A percentile compares a stretch with the other conserved stretches of the same genome.
phyloP scores from a whole-genome alignment of 2,113 vertebrate genomes.

The Athene cunicularia region DNA sequence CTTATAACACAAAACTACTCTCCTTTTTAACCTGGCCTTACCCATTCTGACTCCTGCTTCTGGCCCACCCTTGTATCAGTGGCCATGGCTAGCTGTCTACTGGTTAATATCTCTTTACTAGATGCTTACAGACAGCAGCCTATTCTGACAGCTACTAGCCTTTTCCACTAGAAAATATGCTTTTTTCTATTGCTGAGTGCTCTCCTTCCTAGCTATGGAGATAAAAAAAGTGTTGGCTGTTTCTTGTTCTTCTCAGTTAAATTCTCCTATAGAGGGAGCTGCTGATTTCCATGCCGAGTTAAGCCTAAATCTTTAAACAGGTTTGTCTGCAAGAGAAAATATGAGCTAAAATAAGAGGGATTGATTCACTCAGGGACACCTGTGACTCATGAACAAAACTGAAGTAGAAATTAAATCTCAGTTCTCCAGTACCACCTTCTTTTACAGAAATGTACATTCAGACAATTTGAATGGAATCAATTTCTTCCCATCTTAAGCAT shows the following conservation, averaged over 20 bases:
- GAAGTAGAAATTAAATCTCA: background rate
- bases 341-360: background rate
- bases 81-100: background rate
- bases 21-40: background rate
- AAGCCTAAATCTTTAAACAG: background rate
- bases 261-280: background rate
- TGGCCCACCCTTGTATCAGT: background rate
- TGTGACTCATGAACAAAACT: background rate
- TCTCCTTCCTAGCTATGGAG: background rate
- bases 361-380: background rate
- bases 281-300: background rate
- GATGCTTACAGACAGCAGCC: background rate
- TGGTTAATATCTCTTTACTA: background rate
- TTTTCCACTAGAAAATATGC: background rate
- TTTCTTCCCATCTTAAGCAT: background rate
- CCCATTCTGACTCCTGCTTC: background rate
- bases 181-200: background rate
- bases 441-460: background rate
- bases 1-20: background rate
- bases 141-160: background rate
- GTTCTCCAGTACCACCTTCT: background rate
- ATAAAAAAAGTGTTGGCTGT: background rate
- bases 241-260: background rate
- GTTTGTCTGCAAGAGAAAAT: background rate
- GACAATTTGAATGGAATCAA: background rate